A percentile compares a stretch with the other conserved stretches of the same genome.
Conservation (phyloP, 2,797 vertebrate genomes). For the Austrolebias charrua region DNA sequence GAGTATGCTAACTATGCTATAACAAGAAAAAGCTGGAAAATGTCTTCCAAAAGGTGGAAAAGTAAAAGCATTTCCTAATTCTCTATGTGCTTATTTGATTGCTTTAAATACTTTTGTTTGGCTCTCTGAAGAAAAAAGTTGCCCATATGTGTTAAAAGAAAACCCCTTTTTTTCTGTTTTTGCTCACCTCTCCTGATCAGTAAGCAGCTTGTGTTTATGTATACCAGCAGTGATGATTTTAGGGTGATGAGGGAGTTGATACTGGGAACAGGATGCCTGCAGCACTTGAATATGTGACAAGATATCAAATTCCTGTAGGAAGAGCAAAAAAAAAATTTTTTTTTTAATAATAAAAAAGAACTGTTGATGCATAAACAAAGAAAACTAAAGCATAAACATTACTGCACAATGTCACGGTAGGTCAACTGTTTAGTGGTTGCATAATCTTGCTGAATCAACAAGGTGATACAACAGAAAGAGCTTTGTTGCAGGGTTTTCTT, state of each 20-base stretch:
- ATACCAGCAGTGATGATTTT: conserved; percentile 78
- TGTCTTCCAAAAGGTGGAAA: too few species aligned
- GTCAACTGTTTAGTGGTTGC: neutral
- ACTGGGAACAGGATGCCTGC: conserved; percentile 79
- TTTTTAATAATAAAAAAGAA: too few species aligned
- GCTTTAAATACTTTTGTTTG: too few species aligned
- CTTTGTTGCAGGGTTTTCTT: too few species aligned
- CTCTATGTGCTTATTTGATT: too few species aligned
- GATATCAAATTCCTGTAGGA: conserved; percentile 84
- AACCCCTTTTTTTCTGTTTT: neutral
- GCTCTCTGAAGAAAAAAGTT: too few species aligned
- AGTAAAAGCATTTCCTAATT: too few species aligned
- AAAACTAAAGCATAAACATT: neutral
- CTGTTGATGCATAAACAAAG: neutral
- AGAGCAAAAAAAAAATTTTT: neutral
- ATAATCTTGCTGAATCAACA: neutral
- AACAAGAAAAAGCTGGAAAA: too few species aligned
- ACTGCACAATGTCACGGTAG: neutral
- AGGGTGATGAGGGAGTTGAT: conserved; percentile 70
- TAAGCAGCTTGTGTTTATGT: conserved; percentile 74
- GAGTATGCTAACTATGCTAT: too few species aligned
- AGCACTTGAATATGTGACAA: conserved; percentile 82
- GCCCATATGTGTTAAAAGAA: neutral
- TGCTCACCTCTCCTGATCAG: conserved; percentile 85
- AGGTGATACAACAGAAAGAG: neutral